A percentile compares a stretch with the other conserved stretches of the same genome.
These are phyloP conservation scores for Drosophila pectinifera DNA, from an alignment of 1,140 invertebrate genomes.

Conservation along the genomic window DNA sequence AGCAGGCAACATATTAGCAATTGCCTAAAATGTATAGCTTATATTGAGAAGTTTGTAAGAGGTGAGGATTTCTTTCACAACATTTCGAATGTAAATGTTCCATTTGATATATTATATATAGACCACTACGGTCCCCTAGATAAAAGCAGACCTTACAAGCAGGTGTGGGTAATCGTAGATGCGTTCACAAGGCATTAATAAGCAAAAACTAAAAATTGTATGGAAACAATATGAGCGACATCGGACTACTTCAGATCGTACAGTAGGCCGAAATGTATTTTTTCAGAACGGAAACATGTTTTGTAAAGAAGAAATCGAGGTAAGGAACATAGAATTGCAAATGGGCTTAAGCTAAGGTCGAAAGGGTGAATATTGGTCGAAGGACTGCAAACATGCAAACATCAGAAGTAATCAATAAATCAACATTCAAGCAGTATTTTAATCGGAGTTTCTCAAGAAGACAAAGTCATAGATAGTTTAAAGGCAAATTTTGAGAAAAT, in stretches of 20 bases:
- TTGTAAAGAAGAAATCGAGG: not conserved
- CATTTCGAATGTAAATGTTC: not conserved
- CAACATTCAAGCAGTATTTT: not conserved
- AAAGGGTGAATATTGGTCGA: not conserved
- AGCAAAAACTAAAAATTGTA: not conserved
- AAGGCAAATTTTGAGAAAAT: not conserved
- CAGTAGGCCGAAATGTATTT: not conserved
- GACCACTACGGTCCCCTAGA: slow-evolving; percentile 4
- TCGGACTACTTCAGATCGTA: not conserved
- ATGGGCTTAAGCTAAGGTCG: not conserved
- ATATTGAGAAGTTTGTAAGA: too few relatives aligned
- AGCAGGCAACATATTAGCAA: too few relatives aligned
- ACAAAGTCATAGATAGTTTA: not conserved
- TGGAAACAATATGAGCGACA: not conserved
- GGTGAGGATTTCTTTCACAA: too few relatives aligned
- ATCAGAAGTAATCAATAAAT: too few relatives aligned
- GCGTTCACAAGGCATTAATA: not conserved
- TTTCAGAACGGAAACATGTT: not conserved
- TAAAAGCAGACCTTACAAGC: not conserved
- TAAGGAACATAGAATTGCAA: not conserved
- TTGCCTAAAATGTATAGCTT: too few relatives aligned
- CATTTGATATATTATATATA: not conserved
- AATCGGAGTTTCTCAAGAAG: not conserved
- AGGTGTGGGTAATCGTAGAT: slow-evolving; percentile 1
- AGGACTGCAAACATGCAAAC: too few relatives aligned